Conservation (phyloP, 2,113 vertebrate species). For the Cynoglossus semilaevis region DNA sequence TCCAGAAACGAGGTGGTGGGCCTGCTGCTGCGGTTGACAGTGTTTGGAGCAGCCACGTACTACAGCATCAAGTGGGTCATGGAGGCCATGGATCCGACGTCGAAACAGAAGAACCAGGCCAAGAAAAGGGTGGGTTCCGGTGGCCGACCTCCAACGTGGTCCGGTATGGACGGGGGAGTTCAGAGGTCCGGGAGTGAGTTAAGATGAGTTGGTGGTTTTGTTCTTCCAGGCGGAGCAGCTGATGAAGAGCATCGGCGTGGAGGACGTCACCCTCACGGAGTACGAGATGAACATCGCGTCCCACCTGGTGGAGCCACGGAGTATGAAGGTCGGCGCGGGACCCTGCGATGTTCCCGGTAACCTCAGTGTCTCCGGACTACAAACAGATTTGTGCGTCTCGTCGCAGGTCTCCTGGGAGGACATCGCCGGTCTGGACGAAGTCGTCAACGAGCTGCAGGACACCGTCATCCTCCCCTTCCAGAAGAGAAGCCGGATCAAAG, state of each 20-base stretch:
- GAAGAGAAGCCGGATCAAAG: constrained; percentile 73
- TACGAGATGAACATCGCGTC: constrained; percentile 81
- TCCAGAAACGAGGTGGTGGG: constrained; percentile 76
- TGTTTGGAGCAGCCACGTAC: constrained; percentile 79
- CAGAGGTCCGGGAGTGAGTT: too few relatives aligned
- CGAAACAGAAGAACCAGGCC: constrained; percentile 76
- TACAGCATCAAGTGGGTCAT: constrained; percentile 81
- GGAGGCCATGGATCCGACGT: constrained; percentile 78
- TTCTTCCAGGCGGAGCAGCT: constrained; percentile 74
- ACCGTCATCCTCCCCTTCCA: constrained; percentile 81
- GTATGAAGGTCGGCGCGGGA: constrained; percentile 75
- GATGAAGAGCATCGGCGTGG: constrained; percentile 79
- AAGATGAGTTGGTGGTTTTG: constrained; percentile 5
- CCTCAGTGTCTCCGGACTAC: too few relatives aligned
- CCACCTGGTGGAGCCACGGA: constrained; percentile 76
- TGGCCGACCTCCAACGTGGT: too few relatives aligned
- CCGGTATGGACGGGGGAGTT: neutral
- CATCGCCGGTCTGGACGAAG: constrained; percentile 79
- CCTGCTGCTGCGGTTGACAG: constrained; percentile 73
- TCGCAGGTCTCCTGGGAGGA: constrained; percentile 78
- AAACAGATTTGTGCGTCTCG: too few relatives aligned
- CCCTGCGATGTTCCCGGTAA: too few relatives aligned
- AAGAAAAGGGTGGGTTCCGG: constrained; percentile 72
- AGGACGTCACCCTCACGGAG: constrained; percentile 77
- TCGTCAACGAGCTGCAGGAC: constrained; percentile 78